phyloP scores from a whole-genome alignment of 2,888 invertebrate genomes.

The Ecliptopera silaceata region DNA sequence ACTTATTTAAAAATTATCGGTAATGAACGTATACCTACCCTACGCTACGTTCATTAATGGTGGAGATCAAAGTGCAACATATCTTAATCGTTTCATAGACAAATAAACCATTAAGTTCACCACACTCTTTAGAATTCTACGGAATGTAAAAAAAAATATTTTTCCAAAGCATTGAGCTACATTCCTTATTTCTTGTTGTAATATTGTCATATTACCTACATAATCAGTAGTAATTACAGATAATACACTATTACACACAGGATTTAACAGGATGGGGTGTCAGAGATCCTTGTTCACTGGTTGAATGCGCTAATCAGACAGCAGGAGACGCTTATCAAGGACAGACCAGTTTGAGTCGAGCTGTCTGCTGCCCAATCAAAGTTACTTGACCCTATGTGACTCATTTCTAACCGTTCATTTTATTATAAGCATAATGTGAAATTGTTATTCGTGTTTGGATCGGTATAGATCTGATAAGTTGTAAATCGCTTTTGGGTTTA shows the following conservation, averaged over 20 bases:
- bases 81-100: too few relatives aligned
- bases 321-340: slow-evolving; percentile 28
- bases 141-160: too few relatives aligned
- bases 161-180: too few relatives aligned
- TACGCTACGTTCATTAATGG: too few relatives aligned
- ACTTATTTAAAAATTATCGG: too few relatives aligned
- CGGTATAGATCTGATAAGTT: background rate
- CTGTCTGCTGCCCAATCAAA: slow-evolving; percentile 27
- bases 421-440: slow-evolving; percentile 1
- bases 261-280: slow-evolving; percentile 28
- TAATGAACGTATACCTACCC: too few relatives aligned
- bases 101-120: too few relatives aligned
- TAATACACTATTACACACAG: background rate
- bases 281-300: slow-evolving; percentile 25
- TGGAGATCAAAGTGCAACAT: too few relatives aligned
- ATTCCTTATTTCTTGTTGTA: background rate
- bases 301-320: slow-evolving; percentile 16
- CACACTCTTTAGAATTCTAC: too few relatives aligned
- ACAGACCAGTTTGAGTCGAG: slow-evolving; percentile 24
- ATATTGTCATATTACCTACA: background rate
- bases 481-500: background rate
- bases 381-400: slow-evolving; percentile 38
- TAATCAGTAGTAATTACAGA: slow-evolving; percentile 14
- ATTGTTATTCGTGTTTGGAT: background rate
- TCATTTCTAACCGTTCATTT: slow-evolving; percentile 31